Evolutionary conservation across 1,140 invertebrate genomes (phyloP), one percentile per base, ranked within the genome.

Genomic region (Lasioglossum baleicum): DNA sequence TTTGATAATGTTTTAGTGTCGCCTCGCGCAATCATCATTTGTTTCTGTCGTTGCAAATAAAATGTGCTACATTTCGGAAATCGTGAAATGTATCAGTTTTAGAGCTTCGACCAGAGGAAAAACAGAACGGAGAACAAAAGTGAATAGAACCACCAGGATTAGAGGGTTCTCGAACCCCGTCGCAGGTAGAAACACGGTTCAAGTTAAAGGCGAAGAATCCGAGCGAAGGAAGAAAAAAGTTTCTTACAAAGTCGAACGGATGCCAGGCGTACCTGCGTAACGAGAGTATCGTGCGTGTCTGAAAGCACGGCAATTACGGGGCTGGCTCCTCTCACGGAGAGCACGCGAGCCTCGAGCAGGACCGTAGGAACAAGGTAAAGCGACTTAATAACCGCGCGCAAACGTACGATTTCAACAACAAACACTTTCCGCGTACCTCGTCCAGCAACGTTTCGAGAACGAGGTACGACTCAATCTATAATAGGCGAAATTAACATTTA

Each of bases 251-350:
- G 61, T 56, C 51, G 48, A 35, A 26, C 48, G 22, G 31, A 64
- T 73, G 58, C 44, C 61, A 22, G 53, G 42, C 26, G 75, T 48
- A 35, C 20, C 53, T 15, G 67, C 26, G 58, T 73, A 79, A 79
- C 63, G 40, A 79, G 76, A 79, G 70, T 58, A 44, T 26, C 63
- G 77, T 80, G 78, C 78, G 72, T 80, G 78, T 66, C 44, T 75
- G 63, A 67, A 67, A 75, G 51, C 31, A 72, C 44, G n/a, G 78
- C 72, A 80, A 80, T 80, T 80, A 80, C 56, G 51, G 53, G 3
- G 78, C 71, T 61, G 64, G 71, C 64, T 53, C 26, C 58, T 80
- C 67, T 48, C 42, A 60, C 42, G 15, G 35, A 17, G 15, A 42
- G 31, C 71, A 75, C 64, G 72, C 72, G 20, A 73, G 31, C 53